A percentile compares a stretch with the other conserved stretches of the same genome.
Conservation (phyloP, 2,113 vertebrate genomes). For the Anguilla rostrata region DNA sequence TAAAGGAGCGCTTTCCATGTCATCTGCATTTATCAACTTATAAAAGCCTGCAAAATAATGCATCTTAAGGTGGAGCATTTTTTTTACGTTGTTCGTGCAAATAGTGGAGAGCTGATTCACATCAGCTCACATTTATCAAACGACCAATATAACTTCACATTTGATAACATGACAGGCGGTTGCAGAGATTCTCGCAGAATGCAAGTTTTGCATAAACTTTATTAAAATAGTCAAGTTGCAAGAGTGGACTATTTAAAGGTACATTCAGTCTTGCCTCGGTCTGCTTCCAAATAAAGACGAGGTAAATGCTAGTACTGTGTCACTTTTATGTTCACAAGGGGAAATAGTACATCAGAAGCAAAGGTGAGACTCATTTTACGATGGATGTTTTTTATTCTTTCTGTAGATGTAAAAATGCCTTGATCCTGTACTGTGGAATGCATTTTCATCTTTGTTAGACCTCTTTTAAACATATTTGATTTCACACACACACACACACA, state of each 20-base stretch:
- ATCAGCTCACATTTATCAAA: not conserved
- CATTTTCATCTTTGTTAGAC: no score
- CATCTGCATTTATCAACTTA: not conserved
- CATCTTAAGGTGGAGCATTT: not conserved
- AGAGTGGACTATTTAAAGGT: not conserved
- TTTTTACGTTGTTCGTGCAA: not conserved
- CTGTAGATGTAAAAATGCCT: no score
- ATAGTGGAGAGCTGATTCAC: not conserved
- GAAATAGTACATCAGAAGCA: no score
- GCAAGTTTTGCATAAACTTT: not conserved
- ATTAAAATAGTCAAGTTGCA: not conserved
- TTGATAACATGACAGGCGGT: not conserved
- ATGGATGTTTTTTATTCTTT: no score
- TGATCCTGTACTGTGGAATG: no score
- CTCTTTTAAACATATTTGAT: no score
- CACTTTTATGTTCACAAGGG: not conserved
- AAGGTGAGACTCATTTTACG: no score
- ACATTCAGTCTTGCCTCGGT: not conserved
- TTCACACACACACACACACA: no score
- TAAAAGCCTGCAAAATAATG: not conserved
- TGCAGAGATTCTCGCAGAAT: not conserved
- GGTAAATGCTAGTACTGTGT: not conserved
- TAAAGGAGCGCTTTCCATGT: slow-evolving; percentile 4
- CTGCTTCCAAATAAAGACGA: not conserved
- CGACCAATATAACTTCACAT: not conserved